Conservation (phyloP, 2,888 invertebrate species). For the Caenorhabditis sp. region DNA sequence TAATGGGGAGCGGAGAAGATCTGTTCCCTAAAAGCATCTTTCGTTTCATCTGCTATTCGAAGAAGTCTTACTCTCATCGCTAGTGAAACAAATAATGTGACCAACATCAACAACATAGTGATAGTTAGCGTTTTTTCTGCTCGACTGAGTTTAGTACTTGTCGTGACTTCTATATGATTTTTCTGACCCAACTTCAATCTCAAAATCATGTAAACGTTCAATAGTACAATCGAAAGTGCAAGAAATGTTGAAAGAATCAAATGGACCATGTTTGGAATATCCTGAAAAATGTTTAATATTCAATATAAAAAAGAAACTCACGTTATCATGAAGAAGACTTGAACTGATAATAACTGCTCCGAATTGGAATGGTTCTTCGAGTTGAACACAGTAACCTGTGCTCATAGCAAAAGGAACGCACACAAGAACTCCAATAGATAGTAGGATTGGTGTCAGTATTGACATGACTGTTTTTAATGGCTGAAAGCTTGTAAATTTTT, state of each 20-base stretch:
- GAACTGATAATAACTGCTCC: conserved; percentile 17
- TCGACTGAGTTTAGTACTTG: background rate
- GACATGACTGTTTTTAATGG: conserved; percentile 8
- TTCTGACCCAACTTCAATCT: conserved; percentile 1
- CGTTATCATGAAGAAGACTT: conserved; percentile 9
- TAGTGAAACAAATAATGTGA: conserved; percentile 16
- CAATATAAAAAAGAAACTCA: no score
- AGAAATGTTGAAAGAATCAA: conserved; percentile 9
- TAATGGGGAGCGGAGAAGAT: conserved; percentile 2
- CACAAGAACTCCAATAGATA: conserved; percentile 8
- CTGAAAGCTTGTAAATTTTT: background rate
- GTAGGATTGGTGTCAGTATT: conserved; percentile 9
- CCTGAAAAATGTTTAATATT: conserved; percentile 7
- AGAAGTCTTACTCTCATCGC: conserved; percentile 7
- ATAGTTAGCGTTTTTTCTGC: conserved; percentile 22
- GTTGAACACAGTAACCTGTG: conserved; percentile 12
- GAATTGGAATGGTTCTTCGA: conserved; percentile 16
- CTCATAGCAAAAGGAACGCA: conserved; percentile 13
- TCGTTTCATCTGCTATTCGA: no score
- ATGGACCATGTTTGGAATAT: conserved; percentile 4
- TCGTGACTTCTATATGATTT: conserved; percentile 5
- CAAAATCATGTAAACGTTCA: conserved; percentile 6
- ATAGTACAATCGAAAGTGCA: background rate
- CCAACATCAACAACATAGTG: conserved; percentile 23
- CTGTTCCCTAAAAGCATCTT: conserved; percentile 17